Percentiles rank a stretch among this genome's conserved stretches.
These are phyloP conservation scores for Plestiodon gilberti DNA, from an alignment of 2,113 vertebrate genomes.

Conservation along the genomic window DNA sequence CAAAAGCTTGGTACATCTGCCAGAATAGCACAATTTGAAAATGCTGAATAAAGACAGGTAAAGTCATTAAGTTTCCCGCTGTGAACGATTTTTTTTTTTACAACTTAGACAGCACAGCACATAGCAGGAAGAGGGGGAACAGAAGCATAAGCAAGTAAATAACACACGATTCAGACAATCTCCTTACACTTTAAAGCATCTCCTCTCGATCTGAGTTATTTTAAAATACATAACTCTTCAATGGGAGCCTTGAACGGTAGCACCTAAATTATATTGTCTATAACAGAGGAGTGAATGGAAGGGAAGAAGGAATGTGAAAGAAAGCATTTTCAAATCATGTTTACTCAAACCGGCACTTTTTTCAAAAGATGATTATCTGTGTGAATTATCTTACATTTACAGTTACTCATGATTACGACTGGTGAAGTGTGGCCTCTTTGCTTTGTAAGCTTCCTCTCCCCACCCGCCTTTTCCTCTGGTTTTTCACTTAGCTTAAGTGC, in stretches of 20 bases:
- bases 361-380: constrained; percentile 37
- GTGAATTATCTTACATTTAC: constrained; percentile 50
- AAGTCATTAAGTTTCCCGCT: constrained; percentile 55
- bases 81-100: constrained; percentile 53
- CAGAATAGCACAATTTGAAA: constrained; percentile 63
- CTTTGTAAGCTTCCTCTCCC: constrained; percentile 40
- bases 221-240: constrained; percentile 44
- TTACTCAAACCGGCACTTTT: constrained; percentile 35
- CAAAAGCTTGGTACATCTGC: constrained; percentile 76
- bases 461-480: background rate
- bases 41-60: constrained; percentile 72
- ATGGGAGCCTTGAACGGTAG: background rate
- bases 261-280: background rate
- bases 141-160: constrained; percentile 56
- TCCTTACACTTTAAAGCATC: constrained; percentile 38
- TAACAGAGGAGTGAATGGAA: constrained; percentile 28
- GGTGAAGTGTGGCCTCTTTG: constrained; percentile 35
- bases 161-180: constrained; percentile 56
- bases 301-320: constrained; percentile 18
- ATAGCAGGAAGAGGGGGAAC: constrained; percentile 21
- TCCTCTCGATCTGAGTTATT: constrained; percentile 36
- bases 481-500: constrained; percentile 41
- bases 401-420: constrained; percentile 27
- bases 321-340: constrained; percentile 50
- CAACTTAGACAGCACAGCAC: constrained; percentile 44